Evolutionary conservation across 2,888 invertebrate genomes (phyloP), one percentile per base, ranked within the genome.

Genomic region (Bembecia ichneumoniformis): DNA sequence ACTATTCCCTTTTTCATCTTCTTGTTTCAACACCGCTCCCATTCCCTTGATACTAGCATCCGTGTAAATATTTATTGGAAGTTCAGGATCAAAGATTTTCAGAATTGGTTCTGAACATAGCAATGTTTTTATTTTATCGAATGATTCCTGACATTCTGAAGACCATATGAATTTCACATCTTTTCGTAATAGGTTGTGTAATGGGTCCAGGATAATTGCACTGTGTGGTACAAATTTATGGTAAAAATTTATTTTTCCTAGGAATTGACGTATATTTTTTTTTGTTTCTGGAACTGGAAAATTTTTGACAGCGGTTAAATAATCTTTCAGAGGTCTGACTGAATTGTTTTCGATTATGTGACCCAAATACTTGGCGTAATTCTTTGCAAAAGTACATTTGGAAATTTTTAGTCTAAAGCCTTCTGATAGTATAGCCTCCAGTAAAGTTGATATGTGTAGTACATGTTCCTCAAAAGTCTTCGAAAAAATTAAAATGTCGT

Each of bases 1-100:
- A 57, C 55, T 40, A 56, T 53, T 13, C 55, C 51, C 48, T 53
- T 53, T 46, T 53, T 53, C 11, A 46, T 49, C 36, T 55, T 51
- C 44, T 13, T 9, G 45, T 43, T 43, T 43, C 13, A 43, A 7
- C 11, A 47, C 14, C n/a, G 34, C 47, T 35, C 34, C 35, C 3
- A 35, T 14, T 13, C 36, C 20, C 35, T 28, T 13, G 28, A 20
- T 10, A n/a, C n/a, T 7, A 35, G 43, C 43, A 43, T 43, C 46
- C 17, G 46, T 46, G 17, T 46, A 46, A 46, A 46, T 46, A 28
- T 46, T 46, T 4, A 46, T 46, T 43, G 43, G 35, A 35, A 47
- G n/a, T 35, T 7, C 47, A 11, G 7, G n/a, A 28, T 35, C 34
- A 35, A 47, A 28, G 10, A 35, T 47, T 10, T 35, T 35, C 10